A percentile compares a stretch with the other conserved stretches of the same genome.
Conservation (phyloP, 2,888 invertebrate genomes). For the Habroteleia sp. region DNA sequence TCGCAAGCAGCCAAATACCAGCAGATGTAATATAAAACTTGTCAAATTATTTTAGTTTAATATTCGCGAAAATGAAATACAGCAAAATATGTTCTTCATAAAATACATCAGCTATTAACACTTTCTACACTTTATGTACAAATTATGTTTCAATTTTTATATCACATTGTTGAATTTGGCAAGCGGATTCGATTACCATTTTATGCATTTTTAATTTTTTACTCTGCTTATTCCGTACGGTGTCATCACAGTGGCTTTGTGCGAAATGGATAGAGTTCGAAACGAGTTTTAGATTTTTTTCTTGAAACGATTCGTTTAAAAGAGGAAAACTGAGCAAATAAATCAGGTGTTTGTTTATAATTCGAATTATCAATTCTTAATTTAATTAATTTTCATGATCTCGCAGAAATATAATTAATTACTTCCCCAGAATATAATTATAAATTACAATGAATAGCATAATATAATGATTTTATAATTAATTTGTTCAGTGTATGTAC, state of each 20-base stretch:
- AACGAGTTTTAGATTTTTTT: too few species aligned
- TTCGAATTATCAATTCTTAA: too few species aligned
- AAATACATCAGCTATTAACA: slow-evolving; percentile 32
- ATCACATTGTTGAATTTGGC: slow-evolving; percentile 3
- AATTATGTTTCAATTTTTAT: slow-evolving; percentile 7
- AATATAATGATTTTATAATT: too few species aligned
- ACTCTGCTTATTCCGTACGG: background rate
- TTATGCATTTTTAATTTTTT: slow-evolving; percentile 13
- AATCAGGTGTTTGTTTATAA: too few species aligned
- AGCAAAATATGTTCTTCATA: slow-evolving; percentile 28
- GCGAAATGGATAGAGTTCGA: slow-evolving; percentile 17
- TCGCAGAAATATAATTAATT: too few species aligned
- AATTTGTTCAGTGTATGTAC: too few species aligned
- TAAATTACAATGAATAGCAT: too few species aligned
- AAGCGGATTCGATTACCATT: background rate
- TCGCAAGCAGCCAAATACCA: too few species aligned
- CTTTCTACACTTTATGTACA: slow-evolving; percentile 42
- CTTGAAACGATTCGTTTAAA: too few species aligned
- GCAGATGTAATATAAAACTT: slow-evolving; percentile 7
- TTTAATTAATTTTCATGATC: too few species aligned
- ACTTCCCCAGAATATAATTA: too few species aligned
- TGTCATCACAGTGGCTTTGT: slow-evolving; percentile 43
- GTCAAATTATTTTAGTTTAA: background rate
- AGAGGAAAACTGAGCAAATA: too few species aligned
- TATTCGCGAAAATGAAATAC: slow-evolving; percentile 14